Conservation (phyloP, 2,113 vertebrate species). For the Labeo catla region DNA sequence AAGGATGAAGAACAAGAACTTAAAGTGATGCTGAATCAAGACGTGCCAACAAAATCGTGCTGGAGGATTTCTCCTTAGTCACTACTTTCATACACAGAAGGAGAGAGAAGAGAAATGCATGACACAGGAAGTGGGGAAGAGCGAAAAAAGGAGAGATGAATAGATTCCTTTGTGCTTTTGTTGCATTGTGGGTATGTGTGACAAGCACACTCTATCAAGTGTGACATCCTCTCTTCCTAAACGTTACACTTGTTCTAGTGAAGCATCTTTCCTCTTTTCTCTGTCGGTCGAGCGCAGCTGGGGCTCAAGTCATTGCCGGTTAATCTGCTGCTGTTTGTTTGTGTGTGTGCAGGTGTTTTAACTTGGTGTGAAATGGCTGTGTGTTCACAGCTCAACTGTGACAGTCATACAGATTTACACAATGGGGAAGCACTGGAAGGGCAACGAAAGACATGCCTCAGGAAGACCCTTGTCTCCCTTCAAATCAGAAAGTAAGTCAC, state of each 20-base stretch:
- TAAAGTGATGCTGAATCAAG: neutral
- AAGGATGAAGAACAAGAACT: neutral
- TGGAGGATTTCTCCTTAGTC: conserved; percentile 23
- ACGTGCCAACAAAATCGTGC: neutral
- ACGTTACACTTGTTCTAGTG: conserved; percentile 21
- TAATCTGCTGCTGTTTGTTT: conserved; percentile 41
- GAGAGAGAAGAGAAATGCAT: neutral
- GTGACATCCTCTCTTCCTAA: conserved; percentile 39
- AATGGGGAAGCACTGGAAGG: neutral
- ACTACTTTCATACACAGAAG: conserved; percentile 2
- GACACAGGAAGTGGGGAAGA: neutral
- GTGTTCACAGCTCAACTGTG: conserved; percentile 10
- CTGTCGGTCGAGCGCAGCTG: conserved; percentile 7
- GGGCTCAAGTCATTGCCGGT: conserved; percentile 15
- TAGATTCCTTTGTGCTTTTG: conserved; percentile 34
- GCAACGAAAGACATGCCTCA: neutral
- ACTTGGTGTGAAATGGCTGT: conserved; percentile 21
- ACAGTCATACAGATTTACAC: conserved; percentile 18
- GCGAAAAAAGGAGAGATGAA: conserved; percentile 14
- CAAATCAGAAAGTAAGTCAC: neutral
- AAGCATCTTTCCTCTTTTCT: conserved; percentile 21
- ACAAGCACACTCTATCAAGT: conserved; percentile 22
- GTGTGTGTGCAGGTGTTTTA: conserved; percentile 13
- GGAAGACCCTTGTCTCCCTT: conserved; percentile 4
- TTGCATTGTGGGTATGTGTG: conserved; percentile 13